These are phyloP conservation scores for Drosophila cracens DNA, from an alignment of 2,888 invertebrate genomes.

Conservation along the genomic window DNA sequence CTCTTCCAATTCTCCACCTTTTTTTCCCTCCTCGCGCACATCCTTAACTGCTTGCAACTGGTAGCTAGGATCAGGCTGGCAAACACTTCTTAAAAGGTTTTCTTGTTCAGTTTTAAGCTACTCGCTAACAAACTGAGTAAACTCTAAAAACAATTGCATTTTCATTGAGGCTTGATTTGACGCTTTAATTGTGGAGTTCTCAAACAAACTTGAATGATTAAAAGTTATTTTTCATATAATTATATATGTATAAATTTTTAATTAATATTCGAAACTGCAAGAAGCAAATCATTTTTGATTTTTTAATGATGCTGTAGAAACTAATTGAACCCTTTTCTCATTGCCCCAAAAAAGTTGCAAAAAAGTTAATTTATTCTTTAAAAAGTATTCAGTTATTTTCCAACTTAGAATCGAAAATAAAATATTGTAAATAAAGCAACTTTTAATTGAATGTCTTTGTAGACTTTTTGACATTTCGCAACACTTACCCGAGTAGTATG, in stretches of 20 bases:
- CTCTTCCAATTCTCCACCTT: background rate
- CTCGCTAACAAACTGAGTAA: constrained; percentile 6
- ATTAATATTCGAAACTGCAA: background rate
- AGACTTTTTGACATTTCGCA: background rate
- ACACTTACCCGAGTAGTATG: constrained; percentile 82
- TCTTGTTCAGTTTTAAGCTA: constrained; percentile 20
- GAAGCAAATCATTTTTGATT: background rate
- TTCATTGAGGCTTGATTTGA: background rate
- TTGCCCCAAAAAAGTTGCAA: background rate
- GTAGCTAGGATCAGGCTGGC: constrained; percentile 28
- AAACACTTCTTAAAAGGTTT: constrained; percentile 43
- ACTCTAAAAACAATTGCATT: constrained; percentile 10
- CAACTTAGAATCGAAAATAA: background rate
- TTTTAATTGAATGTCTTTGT: background rate
- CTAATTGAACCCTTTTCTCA: background rate
- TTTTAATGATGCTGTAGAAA: background rate
- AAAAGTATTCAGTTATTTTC: background rate
- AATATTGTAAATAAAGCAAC: background rate
- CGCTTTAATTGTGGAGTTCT: background rate
- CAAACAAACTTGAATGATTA: background rate
- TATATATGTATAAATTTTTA: background rate
- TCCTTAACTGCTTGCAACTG: constrained; percentile 10
- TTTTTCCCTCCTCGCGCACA: background rate
- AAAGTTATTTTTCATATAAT: background rate
- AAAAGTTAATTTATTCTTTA: background rate